phyloP scores from a whole-genome alignment of 1,140 invertebrate genomes.

The Drosophila subobscura region DNA sequence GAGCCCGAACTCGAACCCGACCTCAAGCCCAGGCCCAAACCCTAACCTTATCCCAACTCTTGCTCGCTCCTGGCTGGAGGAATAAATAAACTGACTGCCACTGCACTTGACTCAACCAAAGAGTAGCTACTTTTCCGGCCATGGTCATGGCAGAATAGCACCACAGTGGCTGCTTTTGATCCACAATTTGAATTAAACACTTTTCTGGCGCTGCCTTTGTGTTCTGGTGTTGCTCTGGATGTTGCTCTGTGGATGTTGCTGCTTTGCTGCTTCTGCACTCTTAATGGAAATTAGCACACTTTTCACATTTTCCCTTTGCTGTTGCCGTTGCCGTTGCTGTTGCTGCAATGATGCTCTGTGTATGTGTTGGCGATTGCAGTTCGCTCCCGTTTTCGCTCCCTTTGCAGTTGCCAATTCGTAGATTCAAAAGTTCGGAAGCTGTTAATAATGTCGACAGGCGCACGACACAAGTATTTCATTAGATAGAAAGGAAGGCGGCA shows the following conservation, averaged over 20 bases:
- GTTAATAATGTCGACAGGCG: conserved; percentile 79
- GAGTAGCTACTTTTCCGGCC: conserved; percentile 36
- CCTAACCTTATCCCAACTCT: not conserved
- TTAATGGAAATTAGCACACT: conserved; percentile 73
- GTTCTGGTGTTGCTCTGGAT: conserved; percentile 16
- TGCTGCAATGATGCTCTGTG: not conserved
- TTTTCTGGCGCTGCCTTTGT: conserved; percentile 54
- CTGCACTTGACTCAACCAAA: conserved; percentile 35
- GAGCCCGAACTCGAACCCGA: conserved; percentile 1
- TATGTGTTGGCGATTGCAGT: conserved; percentile 34
- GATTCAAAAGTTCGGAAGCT: conserved; percentile 78
- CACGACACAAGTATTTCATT: conserved; percentile 81
- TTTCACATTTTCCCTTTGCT: conserved; percentile 62
- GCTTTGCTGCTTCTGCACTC: conserved; percentile 15
- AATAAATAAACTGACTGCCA: conserved; percentile 57
- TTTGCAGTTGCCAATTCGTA: conserved; percentile 24
- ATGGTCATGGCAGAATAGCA: conserved; percentile 24
- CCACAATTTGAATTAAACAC: conserved; percentile 68
- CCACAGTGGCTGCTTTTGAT: conserved; percentile 21
- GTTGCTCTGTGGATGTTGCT: conserved; percentile 7
- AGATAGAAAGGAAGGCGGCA: conserved; percentile 37
- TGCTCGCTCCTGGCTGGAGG: conserved; percentile 14
- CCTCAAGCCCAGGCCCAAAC: not conserved
- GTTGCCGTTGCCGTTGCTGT: conserved; percentile 22
- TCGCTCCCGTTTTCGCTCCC: conserved; percentile 45